phyloP scores from a whole-genome alignment of 30 jellyfish, hydroid and myxozoan genomes.

The Phacellophora camtschatica region DNA sequence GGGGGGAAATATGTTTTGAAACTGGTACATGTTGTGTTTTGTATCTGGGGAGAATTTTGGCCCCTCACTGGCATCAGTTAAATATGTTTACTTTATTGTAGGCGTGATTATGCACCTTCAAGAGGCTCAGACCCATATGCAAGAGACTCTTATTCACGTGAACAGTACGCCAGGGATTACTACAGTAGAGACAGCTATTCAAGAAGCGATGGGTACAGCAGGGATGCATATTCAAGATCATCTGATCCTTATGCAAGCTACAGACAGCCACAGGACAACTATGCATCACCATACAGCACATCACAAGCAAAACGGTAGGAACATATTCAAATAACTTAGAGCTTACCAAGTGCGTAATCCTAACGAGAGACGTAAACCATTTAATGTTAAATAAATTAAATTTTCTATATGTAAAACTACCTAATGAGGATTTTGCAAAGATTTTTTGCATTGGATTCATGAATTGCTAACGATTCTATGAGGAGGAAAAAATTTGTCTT shows the following conservation, averaged over 20 bases:
- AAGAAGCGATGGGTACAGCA: conserved; percentile 28
- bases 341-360: neutral
- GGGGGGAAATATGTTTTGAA: no score
- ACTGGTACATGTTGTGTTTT: no score
- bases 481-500: no score
- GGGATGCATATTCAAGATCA: conserved; percentile 67
- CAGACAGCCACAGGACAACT: conserved; percentile 53
- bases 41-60: no score
- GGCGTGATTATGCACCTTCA: conserved; percentile 39
- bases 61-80: no score
- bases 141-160: conserved; percentile 75
- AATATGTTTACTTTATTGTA: no score
- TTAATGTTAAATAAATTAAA: no score
- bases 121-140: conserved; percentile 75
- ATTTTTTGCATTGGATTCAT: no score
- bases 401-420: no score
- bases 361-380: no score
- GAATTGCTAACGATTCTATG: no score
- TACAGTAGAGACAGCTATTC: conserved; percentile 69
- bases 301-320: conserved; percentile 32
- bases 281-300: conserved; percentile 43
- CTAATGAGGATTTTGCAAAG: no score
- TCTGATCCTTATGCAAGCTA: conserved; percentile 66
- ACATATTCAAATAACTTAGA: neutral
- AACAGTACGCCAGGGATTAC: conserved; percentile 41